Conservation (phyloP, 1,140 invertebrate species). For the Drosophila funebris region DNA sequence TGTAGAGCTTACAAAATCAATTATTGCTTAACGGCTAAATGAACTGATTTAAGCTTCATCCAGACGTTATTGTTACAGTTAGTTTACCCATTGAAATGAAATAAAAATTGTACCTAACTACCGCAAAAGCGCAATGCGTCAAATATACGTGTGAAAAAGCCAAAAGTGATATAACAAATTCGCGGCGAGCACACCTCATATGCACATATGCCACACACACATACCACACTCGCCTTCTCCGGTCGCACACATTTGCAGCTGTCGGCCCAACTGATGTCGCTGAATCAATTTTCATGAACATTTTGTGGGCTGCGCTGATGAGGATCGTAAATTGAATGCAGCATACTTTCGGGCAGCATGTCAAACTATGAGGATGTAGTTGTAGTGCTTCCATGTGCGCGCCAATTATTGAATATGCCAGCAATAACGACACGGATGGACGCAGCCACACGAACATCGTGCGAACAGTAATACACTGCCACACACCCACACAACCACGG, state of each 20-base stretch:
- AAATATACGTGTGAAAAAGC: conserved; percentile 56
- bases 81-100: background rate
- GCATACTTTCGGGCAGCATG: conserved; percentile 62
- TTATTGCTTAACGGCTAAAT: background rate
- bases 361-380: conserved; percentile 55
- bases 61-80: background rate
- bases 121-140: conserved; percentile 25
- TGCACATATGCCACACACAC: conserved; percentile 7
- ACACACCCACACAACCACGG: too few species aligned
- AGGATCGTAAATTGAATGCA: conserved; percentile 65
- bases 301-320: conserved; percentile 58
- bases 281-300: conserved; percentile 66
- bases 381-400: conserved; percentile 10
- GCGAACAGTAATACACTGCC: background rate
- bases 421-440: conserved; percentile 34
- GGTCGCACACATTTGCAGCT: conserved; percentile 1
- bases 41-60: background rate
- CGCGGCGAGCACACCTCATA: background rate
- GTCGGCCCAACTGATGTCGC: conserved; percentile 8
- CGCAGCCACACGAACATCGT: background rate
- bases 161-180: conserved; percentile 38
- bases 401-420: conserved; percentile 74
- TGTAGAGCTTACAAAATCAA: background rate
- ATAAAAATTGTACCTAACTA: conserved; percentile 13
- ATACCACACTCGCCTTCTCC: background rate